phyloP scores from a whole-genome alignment of 2,113 vertebrate species.

The Peromyscus maniculatus region DNA sequence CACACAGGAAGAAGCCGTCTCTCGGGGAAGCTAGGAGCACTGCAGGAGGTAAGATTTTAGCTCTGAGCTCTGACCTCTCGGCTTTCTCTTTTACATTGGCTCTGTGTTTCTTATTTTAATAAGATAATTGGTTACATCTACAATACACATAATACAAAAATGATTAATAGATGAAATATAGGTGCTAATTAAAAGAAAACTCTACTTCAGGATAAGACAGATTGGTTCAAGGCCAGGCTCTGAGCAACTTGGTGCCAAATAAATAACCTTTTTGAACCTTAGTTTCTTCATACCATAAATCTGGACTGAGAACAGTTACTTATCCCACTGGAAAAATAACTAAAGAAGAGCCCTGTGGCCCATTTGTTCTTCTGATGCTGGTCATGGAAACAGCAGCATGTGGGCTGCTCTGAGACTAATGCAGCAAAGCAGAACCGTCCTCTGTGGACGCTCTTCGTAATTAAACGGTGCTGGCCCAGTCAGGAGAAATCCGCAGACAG shows the following conservation, averaged over 20 bases:
- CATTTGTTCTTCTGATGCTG: not conserved
- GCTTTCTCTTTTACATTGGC: too few species aligned
- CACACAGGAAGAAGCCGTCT: too few species aligned
- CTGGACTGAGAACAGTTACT: not conserved
- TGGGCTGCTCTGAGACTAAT: not conserved
- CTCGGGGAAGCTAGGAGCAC: too few species aligned
- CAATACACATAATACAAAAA: not conserved
- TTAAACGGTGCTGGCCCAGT: not conserved
- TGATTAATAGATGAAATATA: not conserved
- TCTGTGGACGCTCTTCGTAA: not conserved
- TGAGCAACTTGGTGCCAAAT: not conserved
- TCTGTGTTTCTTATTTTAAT: too few species aligned
- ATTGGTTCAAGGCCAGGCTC: not conserved
- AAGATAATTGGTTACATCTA: too few species aligned
- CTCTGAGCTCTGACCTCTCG: too few species aligned
- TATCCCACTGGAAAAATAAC: constrained; percentile 7
- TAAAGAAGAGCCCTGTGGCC: not conserved
- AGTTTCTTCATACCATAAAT: constrained; percentile 44
- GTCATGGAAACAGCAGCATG: not conserved
- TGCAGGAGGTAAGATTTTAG: too few species aligned
- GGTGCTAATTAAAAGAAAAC: not conserved
- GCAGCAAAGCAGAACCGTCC: constrained; percentile 2
- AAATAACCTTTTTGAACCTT: not conserved
- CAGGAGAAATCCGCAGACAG: not conserved
- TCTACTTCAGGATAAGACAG: not conserved